phyloP scores from a whole-genome alignment of 2,113 vertebrate species.

The Stigmatopora nigra region DNA sequence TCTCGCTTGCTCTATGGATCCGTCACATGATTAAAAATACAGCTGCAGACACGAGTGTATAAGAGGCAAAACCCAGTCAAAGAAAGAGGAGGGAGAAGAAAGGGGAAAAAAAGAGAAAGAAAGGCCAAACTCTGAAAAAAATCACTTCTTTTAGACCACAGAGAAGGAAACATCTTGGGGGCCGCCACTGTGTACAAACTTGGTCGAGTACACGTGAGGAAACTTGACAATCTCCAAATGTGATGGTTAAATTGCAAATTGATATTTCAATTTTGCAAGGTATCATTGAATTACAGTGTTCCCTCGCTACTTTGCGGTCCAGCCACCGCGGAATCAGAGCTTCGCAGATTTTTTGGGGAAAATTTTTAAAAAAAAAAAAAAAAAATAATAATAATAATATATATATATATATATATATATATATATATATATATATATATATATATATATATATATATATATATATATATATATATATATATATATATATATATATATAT shows the following conservation, averaged over 20 bases:
- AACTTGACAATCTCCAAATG: not conserved
- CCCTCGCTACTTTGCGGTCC: too few relatives aligned
- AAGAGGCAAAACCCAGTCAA: constrained; percentile 61
- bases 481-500: too few relatives aligned
- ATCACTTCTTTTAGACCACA: constrained; percentile 52
- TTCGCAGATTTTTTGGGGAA: too few relatives aligned
- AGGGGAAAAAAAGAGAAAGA: constrained; percentile 49
- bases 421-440: too few relatives aligned
- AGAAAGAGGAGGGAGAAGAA: constrained; percentile 55
- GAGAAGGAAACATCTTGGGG: constrained; percentile 34
- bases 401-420: too few relatives aligned
- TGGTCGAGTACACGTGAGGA: constrained; percentile 20
- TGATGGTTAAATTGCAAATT: too few relatives aligned
- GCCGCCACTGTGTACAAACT: constrained; percentile 28
- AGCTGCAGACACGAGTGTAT: constrained; percentile 78
- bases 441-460: too few relatives aligned
- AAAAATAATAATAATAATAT: too few relatives aligned
- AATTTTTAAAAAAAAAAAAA: too few relatives aligned
- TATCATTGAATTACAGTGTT: not conserved
- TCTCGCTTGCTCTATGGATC: constrained; percentile 81
- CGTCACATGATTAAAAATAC: constrained; percentile 89
- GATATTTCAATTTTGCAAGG: not conserved
- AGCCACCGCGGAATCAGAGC: too few relatives aligned
- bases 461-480: too few relatives aligned
- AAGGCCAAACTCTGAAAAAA: constrained; percentile 55